Conservation (phyloP, 1,140 invertebrate species). For the Zophobas atratus region DNA sequence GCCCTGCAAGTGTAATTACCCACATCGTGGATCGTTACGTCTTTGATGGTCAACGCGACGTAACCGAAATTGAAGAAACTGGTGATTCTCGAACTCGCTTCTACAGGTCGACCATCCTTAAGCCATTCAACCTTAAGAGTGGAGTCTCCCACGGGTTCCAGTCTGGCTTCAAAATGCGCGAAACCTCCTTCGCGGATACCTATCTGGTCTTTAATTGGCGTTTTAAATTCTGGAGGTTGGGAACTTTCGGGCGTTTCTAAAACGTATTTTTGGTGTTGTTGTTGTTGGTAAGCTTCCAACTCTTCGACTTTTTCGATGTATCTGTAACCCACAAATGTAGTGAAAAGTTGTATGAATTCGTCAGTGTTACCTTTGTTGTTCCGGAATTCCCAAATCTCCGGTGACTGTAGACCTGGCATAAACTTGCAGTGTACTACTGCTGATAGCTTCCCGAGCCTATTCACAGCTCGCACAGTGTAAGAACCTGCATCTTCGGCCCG, state of each 20-base stretch:
- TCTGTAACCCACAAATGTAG: too few species aligned
- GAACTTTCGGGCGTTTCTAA: constrained; percentile 85
- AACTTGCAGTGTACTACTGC: constrained; percentile 84
- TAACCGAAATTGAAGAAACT: constrained; percentile 98
- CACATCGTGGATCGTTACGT: constrained; percentile 90
- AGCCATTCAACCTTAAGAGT: constrained; percentile 95
- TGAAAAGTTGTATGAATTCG: too few species aligned
- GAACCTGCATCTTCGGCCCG: constrained; percentile 94
- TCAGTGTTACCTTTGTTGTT: constrained; percentile 80
- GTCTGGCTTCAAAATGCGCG: constrained; percentile 95
- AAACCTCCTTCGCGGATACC: constrained; percentile 93
- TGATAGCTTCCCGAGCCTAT: constrained; percentile 90
- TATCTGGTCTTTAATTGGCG: constrained; percentile 91
- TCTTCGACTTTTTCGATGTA: constrained; percentile 95
- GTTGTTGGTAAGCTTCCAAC: constrained; percentile 91
- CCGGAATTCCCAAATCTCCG: constrained; percentile 89
- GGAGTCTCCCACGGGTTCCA: constrained; percentile 94
- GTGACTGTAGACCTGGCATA: constrained; percentile 85
- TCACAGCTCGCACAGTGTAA: constrained; percentile 92
- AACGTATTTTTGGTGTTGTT: constrained; percentile 82
- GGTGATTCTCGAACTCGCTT: constrained; percentile 94
- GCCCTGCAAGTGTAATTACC: constrained; percentile 94
- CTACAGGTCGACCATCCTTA: constrained; percentile 91
- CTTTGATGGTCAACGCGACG: constrained; percentile 96
- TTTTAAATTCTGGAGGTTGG: constrained; percentile 91